Base-by-base conservation (phyloP, 2,797 vertebrate genomes). In the Schizothorax lantsangensis region DNA sequence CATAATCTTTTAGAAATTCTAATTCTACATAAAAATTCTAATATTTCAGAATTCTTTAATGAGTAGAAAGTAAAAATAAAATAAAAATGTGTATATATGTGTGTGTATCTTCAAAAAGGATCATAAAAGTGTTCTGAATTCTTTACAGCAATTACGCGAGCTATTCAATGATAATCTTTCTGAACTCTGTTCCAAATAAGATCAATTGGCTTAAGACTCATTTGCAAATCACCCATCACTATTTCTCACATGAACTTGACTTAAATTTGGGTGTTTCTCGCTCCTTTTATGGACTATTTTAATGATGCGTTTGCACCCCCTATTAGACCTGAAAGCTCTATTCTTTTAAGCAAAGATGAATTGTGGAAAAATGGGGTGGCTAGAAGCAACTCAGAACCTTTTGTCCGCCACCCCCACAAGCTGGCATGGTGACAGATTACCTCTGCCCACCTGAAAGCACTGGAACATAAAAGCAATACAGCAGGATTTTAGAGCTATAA, bases 371-470 rank as follows among this genome's bases (percentile, higher is more conserved):
- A 86, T 47, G 52, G 47, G 26, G 21, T 30, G 59, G 83, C 69
- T 75, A 86, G 82, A 64, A 90, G 75, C 38, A 45, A 64, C 64
- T 90, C 71, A 66, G 49, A 57, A 80, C 75, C n/a, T 82, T 82
- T 72, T 49, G 14, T 81, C 72, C 21, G 6, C 81, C 73, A 83
- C 74, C 81, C 81, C 17, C 75, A 69, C 54, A 21, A 78, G 72
- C 49, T 54, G 90, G 89, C 88, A 69, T 64, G n/a, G 73, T 71
- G 87, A 86, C 91, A 90, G 49, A 81, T 86, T 84, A 89, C 90
- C 85, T 79, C 68, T 79, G 17, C 78, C 62, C 45, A 47, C 81
- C 62, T 83, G 36, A 33, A 69, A 43, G n/a, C 33, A 74, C 40
- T 64, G 12, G 40, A 62, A 84, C 59, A 52, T 21, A 77, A 38